Evolutionary conservation across 2,888 invertebrate genomes (phyloP).

Genomic region (Tenthredo scrophulariae): DNA sequence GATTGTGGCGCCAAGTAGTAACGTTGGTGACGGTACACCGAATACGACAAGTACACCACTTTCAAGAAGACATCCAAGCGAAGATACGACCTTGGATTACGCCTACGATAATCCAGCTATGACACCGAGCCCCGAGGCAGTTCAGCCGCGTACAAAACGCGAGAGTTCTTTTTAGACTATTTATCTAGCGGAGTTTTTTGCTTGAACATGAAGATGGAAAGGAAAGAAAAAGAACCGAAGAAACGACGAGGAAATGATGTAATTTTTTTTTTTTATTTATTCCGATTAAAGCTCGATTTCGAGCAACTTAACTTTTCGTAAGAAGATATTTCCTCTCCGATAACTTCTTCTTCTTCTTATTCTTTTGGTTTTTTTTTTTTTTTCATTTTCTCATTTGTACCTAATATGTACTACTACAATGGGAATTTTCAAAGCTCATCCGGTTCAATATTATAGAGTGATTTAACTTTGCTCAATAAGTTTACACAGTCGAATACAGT

Average conservation of each 20-base stretch:
- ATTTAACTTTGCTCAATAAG: slow-evolving; percentile 37
- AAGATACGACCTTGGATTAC: slow-evolving; percentile 88
- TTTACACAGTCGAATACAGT: slow-evolving; percentile 13
- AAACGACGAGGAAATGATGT: not conserved
- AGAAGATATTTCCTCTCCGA: not conserved
- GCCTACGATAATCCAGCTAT: slow-evolving; percentile 90
- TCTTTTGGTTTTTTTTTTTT: not conserved
- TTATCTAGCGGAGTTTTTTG: not conserved
- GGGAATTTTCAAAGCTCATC: slow-evolving; percentile 3
- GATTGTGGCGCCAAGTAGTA: slow-evolving; percentile 72
- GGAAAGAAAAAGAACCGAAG: not conserved
- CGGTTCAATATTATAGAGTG: not conserved
- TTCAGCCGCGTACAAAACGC: slow-evolving; percentile 68
- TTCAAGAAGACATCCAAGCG: slow-evolving; percentile 87
- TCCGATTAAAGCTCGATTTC: not conserved
- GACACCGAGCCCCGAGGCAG: slow-evolving; percentile 81
- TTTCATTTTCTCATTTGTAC: not conserved
- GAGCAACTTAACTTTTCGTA: not conserved
- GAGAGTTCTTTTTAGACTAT: slow-evolving; percentile 72
- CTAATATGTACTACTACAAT: not conserved
- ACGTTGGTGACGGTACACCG: slow-evolving; percentile 82
- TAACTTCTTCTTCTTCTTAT: not conserved
- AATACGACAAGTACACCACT: slow-evolving; percentile 86
- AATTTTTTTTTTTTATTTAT: not conserved
- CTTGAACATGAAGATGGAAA: not conserved